Percentiles rank a stretch among this genome's conserved stretches.
phyloP scores from a whole-genome alignment of 2,113 vertebrate genomes.

The Boleophthalmus pectinirostris region DNA sequence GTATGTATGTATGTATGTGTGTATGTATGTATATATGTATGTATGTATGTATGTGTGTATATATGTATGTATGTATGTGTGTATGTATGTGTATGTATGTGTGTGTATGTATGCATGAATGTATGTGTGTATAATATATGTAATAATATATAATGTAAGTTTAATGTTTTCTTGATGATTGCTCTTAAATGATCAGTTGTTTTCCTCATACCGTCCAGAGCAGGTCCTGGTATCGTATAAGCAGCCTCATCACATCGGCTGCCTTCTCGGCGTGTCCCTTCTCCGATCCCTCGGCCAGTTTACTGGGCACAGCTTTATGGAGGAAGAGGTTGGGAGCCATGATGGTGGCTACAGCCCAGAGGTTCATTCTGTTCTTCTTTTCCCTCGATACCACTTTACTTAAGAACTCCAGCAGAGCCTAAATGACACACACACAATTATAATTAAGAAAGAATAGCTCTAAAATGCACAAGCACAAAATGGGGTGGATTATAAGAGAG shows the following conservation, averaged over 20 bases:
- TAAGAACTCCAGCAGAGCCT: slow-evolving; percentile 90
- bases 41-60: too few relatives aligned
- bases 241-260: slow-evolving; percentile 83
- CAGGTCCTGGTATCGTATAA: slow-evolving; percentile 89
- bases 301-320: slow-evolving; percentile 82
- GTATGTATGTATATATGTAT: too few relatives aligned
- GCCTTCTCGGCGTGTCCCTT: slow-evolving; percentile 86
- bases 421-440: slow-evolving; percentile 12
- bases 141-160: too few relatives aligned
- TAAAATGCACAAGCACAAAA: slow-evolving; percentile 9
- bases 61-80: too few relatives aligned
- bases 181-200: neutral
- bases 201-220: slow-evolving; percentile 82
- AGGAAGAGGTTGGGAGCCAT: slow-evolving; percentile 93
- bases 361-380: slow-evolving; percentile 88
- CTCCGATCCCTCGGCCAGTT: slow-evolving; percentile 81
- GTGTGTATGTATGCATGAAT: too few relatives aligned
- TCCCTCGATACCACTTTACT: slow-evolving; percentile 85
- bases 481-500: slow-evolving; percentile 18
- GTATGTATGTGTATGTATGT: too few relatives aligned
- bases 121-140: too few relatives aligned
- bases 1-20: too few relatives aligned
- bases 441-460: slow-evolving; percentile 14
- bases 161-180: too few relatives aligned
- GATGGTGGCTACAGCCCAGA: slow-evolving; percentile 91